Evolutionary conservation across 2,888 invertebrate species (phyloP).

Genomic region (Drosophila nigricruria): DNA sequence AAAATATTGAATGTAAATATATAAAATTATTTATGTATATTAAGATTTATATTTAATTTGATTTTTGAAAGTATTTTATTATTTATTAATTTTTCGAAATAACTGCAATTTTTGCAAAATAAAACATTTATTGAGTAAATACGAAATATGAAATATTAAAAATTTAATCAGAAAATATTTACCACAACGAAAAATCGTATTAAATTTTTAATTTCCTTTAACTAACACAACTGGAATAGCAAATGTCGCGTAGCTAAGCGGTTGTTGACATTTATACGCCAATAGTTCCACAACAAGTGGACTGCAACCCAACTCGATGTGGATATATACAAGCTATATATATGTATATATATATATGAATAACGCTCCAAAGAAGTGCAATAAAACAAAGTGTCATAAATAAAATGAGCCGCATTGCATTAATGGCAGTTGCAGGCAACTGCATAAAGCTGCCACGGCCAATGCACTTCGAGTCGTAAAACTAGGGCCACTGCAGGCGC

Average conservation of each 20-base stretch:
- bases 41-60: too few species aligned
- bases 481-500: slow-evolving; percentile 6
- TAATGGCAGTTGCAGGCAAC: slow-evolving; percentile 78
- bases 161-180: background rate
- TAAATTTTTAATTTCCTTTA: slow-evolving; percentile 2
- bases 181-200: background rate
- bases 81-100: too few species aligned
- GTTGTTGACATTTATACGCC: slow-evolving; percentile 20
- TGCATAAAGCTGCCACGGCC: slow-evolving; percentile 77
- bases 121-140: background rate
- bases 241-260: slow-evolving; percentile 16
- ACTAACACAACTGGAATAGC: background rate
- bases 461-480: slow-evolving; percentile 69
- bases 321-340: background rate
- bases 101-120: too few species aligned
- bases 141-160: background rate
- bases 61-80: too few species aligned
- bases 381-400: slow-evolving; percentile 74
- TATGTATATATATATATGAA: slow-evolving; percentile 11
- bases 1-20: too few species aligned
- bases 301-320: background rate
- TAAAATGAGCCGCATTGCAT: slow-evolving; percentile 80
- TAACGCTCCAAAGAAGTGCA: slow-evolving; percentile 63
- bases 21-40: too few species aligned
- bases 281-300: slow-evolving; percentile 14